A percentile compares a stretch with the other conserved stretches of the same genome.
phyloP scores from a whole-genome alignment of 2,113 vertebrate species.

The Poeciliopsis turrubarensis region DNA sequence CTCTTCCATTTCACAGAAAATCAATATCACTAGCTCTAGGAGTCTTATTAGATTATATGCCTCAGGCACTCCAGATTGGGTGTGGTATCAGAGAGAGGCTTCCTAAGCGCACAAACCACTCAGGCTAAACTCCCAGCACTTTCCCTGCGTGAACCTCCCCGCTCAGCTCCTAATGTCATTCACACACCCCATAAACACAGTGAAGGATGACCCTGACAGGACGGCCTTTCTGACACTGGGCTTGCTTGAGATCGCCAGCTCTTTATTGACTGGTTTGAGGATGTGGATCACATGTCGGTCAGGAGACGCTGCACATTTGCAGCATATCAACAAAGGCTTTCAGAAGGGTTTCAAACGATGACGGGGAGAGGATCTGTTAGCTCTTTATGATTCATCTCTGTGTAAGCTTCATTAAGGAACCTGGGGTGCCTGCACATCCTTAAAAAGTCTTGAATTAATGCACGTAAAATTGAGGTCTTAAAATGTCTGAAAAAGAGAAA shows the following conservation, averaged over 20 bases:
- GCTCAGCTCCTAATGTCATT: neutral
- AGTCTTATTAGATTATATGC: slow-evolving; percentile 75
- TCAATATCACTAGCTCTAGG: slow-evolving; percentile 71
- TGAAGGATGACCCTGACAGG: slow-evolving; percentile 19
- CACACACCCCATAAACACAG: slow-evolving; percentile 1
- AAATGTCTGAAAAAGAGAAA: too few relatives aligned
- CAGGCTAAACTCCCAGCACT: slow-evolving; percentile 47
- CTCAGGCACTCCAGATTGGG: slow-evolving; percentile 66
- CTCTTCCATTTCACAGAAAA: slow-evolving; percentile 68
- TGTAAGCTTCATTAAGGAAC: too few relatives aligned
- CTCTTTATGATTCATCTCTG: neutral
- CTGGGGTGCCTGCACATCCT: too few relatives aligned
- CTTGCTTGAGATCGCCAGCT: slow-evolving; percentile 24
- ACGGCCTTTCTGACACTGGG: slow-evolving; percentile 25
- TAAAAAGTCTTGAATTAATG: too few relatives aligned
- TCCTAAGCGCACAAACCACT: slow-evolving; percentile 64
- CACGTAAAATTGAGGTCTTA: too few relatives aligned
- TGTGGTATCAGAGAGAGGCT: slow-evolving; percentile 64
- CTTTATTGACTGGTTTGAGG: slow-evolving; percentile 55
- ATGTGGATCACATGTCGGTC: slow-evolving; percentile 57
- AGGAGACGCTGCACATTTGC: slow-evolving; percentile 26
- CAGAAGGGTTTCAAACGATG: neutral
- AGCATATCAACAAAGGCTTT: slow-evolving; percentile 16
- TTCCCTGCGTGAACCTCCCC: slow-evolving; percentile 26
- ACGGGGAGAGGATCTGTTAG: neutral